A percentile compares a stretch with the other conserved stretches of the same genome.
These are phyloP conservation scores for Pocillopora grandis DNA, from an alignment of 92 coral and sea anemone genomes.

Conservation along the genomic window DNA sequence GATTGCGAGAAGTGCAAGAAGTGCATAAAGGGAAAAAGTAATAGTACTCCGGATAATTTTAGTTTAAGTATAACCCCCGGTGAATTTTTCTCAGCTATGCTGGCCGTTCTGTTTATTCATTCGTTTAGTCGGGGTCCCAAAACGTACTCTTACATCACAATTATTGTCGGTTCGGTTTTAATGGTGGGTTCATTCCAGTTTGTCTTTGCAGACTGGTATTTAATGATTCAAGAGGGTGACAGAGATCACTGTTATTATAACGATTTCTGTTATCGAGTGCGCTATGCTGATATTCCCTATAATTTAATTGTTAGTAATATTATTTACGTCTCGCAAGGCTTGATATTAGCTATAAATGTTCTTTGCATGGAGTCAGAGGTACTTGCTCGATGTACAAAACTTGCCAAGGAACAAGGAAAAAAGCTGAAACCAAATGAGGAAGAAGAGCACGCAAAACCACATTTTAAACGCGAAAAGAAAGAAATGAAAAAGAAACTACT, in stretches of 20 bases:
- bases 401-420: not conserved
- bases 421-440: too few species aligned
- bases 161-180: conserved; percentile 83
- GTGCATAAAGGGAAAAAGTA: too few species aligned
- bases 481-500: too few species aligned
- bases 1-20: not conserved
- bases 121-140: conserved; percentile 64
- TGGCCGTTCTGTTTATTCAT: conserved; percentile 39
- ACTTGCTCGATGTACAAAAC: conserved; percentile 52
- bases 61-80: too few species aligned
- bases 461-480: too few species aligned
- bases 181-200: conserved; percentile 88
- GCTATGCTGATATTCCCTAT: conserved; percentile 64
- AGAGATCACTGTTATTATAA: conserved; percentile 88
- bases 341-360: conserved; percentile 67
- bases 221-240: conserved; percentile 79
- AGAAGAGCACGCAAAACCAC: too few species aligned
- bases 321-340: conserved; percentile 69
- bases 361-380: conserved; percentile 79
- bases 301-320: conserved; percentile 86
- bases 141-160: conserved; percentile 71
- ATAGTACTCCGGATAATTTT: too few species aligned
- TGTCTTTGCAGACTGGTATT: conserved; percentile 79
- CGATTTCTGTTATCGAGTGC: conserved; percentile 82
- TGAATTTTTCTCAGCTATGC: conserved; percentile 54